These are phyloP conservation scores for Trachelus iudaicus DNA, from an alignment of 2,888 invertebrate species.

Conservation along the genomic window DNA sequence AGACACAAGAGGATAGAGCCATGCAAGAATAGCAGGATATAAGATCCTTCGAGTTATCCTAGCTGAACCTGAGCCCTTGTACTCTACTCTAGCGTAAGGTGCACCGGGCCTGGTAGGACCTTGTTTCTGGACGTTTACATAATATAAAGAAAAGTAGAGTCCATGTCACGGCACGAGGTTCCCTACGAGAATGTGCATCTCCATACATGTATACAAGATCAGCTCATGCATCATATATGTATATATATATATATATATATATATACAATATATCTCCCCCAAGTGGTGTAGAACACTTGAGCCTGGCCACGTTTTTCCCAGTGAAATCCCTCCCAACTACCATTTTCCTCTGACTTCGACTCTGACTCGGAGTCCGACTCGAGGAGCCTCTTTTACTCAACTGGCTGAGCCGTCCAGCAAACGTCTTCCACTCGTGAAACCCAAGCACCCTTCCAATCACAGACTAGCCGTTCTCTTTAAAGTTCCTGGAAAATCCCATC, in stretches of 20 bases:
- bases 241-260: too few relatives aligned
- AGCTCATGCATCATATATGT: constrained; percentile 31
- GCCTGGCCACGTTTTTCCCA: constrained; percentile 29
- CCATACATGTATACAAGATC: neutral
- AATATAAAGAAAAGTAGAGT: neutral
- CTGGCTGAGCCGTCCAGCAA: neutral
- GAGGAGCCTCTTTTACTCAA: neutral
- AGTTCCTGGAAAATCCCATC: neutral
- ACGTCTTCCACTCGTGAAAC: neutral
- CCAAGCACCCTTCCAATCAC: neutral
- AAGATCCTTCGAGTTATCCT: neutral
- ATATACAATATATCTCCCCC: constrained; percentile 27
- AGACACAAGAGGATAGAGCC: neutral
- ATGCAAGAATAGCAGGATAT: neutral
- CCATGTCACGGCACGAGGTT: neutral
- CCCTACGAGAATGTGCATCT: neutral
- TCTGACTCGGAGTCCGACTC: neutral
- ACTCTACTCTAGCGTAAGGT: neutral
- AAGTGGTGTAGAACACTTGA: constrained; percentile 33
- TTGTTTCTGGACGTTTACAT: neutral
- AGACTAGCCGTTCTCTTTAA: neutral
- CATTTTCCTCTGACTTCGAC: constrained; percentile 15
- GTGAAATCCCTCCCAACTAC: constrained; percentile 27
- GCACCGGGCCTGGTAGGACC: neutral
- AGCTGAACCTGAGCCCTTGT: neutral